Percentiles rank a stretch among this genome's conserved stretches.
phyloP scores from a whole-genome alignment of 2,113 vertebrate genomes.

The Clarias gariepinus region DNA sequence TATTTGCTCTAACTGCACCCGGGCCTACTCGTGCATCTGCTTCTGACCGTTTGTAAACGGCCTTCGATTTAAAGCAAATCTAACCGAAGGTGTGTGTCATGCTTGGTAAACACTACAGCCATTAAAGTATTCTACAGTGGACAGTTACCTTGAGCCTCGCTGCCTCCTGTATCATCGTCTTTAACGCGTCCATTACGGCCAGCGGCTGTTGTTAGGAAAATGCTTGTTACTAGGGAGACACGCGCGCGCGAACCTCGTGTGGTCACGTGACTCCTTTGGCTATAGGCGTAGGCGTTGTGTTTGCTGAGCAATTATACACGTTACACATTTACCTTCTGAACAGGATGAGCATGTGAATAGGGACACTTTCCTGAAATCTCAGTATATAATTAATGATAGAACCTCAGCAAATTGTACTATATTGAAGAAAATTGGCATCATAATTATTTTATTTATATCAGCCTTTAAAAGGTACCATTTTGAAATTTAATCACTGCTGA shows the following conservation, averaged over 20 bases:
- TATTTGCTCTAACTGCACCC: not conserved
- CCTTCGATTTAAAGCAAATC: not conserved
- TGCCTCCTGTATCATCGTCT: conserved; percentile 30
- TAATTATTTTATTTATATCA: too few relatives aligned
- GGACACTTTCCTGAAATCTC: not conserved
- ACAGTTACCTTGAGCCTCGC: conserved; percentile 44
- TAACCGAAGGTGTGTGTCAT: not conserved
- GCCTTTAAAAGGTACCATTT: too few relatives aligned
- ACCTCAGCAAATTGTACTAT: not conserved
- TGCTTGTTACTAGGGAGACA: conserved; percentile 43
- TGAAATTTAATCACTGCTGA: too few relatives aligned
- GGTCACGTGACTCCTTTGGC: conserved; percentile 1
- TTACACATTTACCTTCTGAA: not conserved
- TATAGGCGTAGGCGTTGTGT: not conserved
- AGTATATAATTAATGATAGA: not conserved
- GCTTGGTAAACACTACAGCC: not conserved
- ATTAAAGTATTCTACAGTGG: not conserved
- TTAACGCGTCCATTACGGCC: conserved; percentile 33
- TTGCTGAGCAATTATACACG: not conserved
- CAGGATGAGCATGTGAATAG: not conserved
- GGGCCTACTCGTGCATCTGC: not conserved
- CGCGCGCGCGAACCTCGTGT: not conserved
- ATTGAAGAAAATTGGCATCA: too few relatives aligned
- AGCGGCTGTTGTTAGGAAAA: conserved; percentile 28
- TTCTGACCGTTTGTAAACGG: not conserved